These are phyloP conservation scores for Phymastichus coffea DNA, from an alignment of 1,140 invertebrate species.

Conservation along the genomic window DNA sequence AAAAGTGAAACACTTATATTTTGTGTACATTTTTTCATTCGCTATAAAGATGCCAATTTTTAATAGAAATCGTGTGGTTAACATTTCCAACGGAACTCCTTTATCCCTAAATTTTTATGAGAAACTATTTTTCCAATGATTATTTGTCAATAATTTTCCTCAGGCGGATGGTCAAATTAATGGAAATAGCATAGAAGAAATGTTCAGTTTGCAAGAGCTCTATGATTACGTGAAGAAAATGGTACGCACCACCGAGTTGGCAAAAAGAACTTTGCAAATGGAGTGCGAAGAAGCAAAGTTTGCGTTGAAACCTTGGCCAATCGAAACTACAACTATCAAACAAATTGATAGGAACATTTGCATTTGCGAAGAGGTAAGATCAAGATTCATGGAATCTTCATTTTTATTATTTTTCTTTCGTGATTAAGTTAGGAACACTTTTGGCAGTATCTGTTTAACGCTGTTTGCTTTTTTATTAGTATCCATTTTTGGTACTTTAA, in stretches of 20 bases:
- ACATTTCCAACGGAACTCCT: conserved; percentile 18
- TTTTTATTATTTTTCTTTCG: conserved; percentile 4
- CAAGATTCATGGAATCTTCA: background rate
- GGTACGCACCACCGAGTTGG: conserved; percentile 38
- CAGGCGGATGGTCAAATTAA: conserved; percentile 10
- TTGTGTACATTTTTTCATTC: background rate
- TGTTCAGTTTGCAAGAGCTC: conserved; percentile 35
- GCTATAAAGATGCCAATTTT: conserved; percentile 1
- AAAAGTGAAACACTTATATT: conserved; percentile 10
- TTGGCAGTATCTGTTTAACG: too few species aligned
- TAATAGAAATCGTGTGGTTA: conserved; percentile 20
- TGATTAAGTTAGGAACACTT: background rate
- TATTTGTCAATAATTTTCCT: conserved; percentile 26
- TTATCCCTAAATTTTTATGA: too few species aligned
- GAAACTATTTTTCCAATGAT: too few species aligned
- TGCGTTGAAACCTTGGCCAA: conserved; percentile 44
- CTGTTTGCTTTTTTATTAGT: too few species aligned
- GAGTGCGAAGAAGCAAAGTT: conserved; percentile 48
- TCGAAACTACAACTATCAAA: conserved; percentile 34
- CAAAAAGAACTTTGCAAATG: conserved; percentile 37
- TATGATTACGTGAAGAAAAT: conserved; percentile 35
- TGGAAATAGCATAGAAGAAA: conserved; percentile 13
- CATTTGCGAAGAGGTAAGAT: conserved; percentile 45
- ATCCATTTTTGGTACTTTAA: too few species aligned
- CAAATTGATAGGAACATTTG: conserved; percentile 36